phyloP scores from a whole-genome alignment of 2,888 invertebrate genomes.

The Agrotis exclamationis region DNA sequence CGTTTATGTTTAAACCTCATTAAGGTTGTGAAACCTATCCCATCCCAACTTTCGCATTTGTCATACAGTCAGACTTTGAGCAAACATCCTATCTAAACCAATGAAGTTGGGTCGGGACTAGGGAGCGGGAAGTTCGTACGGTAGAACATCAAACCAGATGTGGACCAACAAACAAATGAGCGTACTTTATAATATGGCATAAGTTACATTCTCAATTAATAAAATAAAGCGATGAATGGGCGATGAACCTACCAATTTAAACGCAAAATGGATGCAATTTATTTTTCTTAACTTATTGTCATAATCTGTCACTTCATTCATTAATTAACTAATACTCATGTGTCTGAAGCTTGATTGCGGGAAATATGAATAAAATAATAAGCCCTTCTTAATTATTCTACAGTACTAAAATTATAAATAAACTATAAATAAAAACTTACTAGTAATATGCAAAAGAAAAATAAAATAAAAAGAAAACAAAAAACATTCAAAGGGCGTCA shows the following conservation, averaged over 20 bases:
- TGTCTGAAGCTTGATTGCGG: not conserved
- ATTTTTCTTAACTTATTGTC: not conserved
- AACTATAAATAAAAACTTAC: no score
- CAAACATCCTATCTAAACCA: conserved; percentile 45
- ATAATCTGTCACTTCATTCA: not conserved
- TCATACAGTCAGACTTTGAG: conserved; percentile 21
- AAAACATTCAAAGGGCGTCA: no score
- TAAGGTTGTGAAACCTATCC: conserved; percentile 19
- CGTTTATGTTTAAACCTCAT: conserved; percentile 27
- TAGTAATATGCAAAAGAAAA: no score
- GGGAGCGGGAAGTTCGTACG: conserved; percentile 33
- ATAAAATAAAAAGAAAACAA: no score
- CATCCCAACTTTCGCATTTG: conserved; percentile 41
- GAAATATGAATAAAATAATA: not conserved
- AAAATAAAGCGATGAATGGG: not conserved
- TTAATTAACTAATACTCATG: not conserved
- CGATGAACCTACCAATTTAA: not conserved
- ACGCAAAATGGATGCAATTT: not conserved
- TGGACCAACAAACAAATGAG: conserved; percentile 30
- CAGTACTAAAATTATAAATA: no score
- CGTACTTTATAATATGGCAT: not conserved
- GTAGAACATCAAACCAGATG: conserved; percentile 32
- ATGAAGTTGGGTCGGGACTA: conserved; percentile 18
- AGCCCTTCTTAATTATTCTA: no score
- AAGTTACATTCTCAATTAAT: conserved; percentile 17